Evolutionary conservation across 2,113 vertebrate genomes (phyloP).

Genomic region (Engystomops pustulosus): DNA sequence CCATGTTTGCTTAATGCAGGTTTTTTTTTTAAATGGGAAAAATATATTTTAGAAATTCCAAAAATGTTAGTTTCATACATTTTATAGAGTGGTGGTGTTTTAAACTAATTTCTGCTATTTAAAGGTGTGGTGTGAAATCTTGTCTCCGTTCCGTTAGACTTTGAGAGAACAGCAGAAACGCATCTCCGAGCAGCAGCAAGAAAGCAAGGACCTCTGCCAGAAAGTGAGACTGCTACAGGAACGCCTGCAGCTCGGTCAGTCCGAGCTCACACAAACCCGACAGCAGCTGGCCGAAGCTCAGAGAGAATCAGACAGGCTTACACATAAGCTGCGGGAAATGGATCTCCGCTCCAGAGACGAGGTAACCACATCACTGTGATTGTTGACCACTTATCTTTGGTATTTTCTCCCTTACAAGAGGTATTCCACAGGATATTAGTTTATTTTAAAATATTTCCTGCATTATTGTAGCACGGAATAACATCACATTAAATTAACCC

Average conservation of each 20-base stretch:
- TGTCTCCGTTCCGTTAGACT: slow-evolving; percentile 63
- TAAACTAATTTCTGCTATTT: no score
- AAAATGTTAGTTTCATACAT: no score
- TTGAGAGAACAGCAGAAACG: slow-evolving; percentile 70
- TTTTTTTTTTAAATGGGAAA: no score
- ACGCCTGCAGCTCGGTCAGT: slow-evolving; percentile 69
- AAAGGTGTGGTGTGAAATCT: neutral
- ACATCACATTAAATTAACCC: no score
- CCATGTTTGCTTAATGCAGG: no score
- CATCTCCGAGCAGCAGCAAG: slow-evolving; percentile 71
- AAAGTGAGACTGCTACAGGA: slow-evolving; percentile 74
- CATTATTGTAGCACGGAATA: neutral
- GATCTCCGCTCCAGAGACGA: slow-evolving; percentile 75
- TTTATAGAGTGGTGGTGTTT: no score
- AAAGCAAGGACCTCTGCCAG: slow-evolving; percentile 70
- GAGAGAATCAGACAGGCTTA: slow-evolving; percentile 70
- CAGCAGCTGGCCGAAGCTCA: slow-evolving; percentile 69
- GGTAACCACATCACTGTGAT: slow-evolving; percentile 67
- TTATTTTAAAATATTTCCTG: neutral
- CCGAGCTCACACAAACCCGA: slow-evolving; percentile 73
- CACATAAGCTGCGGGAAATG: slow-evolving; percentile 72
- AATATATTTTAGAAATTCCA: no score
- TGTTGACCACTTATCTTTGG: neutral
- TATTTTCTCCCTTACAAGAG: neutral
- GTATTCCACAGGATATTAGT: neutral